Evolutionary conservation across 1,140 invertebrate species (phyloP).

Genomic region (Neotoxoptera formosana): DNA sequence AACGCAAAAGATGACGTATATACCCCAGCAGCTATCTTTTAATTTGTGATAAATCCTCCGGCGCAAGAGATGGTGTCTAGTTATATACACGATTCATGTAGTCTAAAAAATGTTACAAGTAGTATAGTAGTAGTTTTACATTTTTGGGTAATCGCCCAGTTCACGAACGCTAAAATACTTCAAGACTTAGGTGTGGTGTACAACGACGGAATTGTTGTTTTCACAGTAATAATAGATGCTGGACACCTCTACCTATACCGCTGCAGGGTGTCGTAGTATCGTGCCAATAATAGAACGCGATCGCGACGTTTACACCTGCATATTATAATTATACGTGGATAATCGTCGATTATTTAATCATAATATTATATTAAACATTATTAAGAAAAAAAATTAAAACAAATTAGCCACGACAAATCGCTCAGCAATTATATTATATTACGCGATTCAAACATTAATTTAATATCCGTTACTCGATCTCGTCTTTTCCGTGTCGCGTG

Average conservation of each 20-base stretch:
- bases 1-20: too few relatives aligned
- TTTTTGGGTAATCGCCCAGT: too few relatives aligned
- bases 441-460: background rate
- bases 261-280: too few relatives aligned
- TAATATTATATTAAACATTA: background rate
- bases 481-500: background rate
- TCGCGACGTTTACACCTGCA: background rate
- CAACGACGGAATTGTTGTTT: background rate
- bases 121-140: too few relatives aligned
- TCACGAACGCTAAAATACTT: background rate
- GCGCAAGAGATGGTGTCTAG: too few relatives aligned
- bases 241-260: background rate
- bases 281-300: background rate
- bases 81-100: too few relatives aligned
- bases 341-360: background rate
- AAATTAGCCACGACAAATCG: background rate
- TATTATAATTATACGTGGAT: background rate
- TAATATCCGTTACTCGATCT: background rate
- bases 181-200: background rate
- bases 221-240: background rate
- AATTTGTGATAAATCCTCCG: too few relatives aligned
- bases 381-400: background rate
- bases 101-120: too few relatives aligned
- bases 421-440: background rate
- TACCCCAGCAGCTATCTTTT: too few relatives aligned